These are phyloP conservation scores for Odontamblyopus rebecca DNA, from an alignment of 2,797 vertebrate genomes.

Conservation along the genomic window DNA sequence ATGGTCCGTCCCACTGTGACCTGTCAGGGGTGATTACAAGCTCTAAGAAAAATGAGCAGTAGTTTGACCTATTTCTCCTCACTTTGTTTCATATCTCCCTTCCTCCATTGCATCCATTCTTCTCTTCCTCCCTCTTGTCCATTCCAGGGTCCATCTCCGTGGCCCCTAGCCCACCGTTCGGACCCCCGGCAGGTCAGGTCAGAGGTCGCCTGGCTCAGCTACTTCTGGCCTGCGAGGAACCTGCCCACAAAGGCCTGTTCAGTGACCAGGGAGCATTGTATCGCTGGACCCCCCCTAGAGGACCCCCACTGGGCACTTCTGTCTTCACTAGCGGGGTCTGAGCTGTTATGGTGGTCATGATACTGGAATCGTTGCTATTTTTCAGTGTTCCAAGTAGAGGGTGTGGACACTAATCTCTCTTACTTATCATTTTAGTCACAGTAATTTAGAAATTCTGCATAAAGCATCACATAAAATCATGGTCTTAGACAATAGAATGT, in stretches of 20 bases:
- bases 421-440: too few relatives aligned
- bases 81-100: constrained; percentile 80
- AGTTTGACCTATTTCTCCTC: constrained; percentile 74
- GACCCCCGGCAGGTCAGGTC: constrained; percentile 79
- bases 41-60: constrained; percentile 75
- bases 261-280: constrained; percentile 50
- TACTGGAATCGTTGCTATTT: background rate
- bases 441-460: too few relatives aligned
- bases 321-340: background rate
- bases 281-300: background rate
- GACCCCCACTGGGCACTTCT: background rate
- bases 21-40: constrained; percentile 77
- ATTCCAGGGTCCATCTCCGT: constrained; percentile 10
- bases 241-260: constrained; percentile 82
- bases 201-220: constrained; percentile 85
- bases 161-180: constrained; percentile 71
- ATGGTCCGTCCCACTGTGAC: constrained; percentile 65
- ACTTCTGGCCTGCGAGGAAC: constrained; percentile 83
- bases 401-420: too few relatives aligned
- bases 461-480: too few relatives aligned
- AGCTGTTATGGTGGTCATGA: constrained; percentile 34
- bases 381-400: background rate
- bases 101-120: constrained; percentile 57
- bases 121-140: constrained; percentile 44
- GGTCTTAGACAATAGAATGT: too few relatives aligned